Percentiles rank a stretch among this genome's conserved stretches.
Conservation (phyloP, 1,140 invertebrate species). For the Drosophila busckii region DNA sequence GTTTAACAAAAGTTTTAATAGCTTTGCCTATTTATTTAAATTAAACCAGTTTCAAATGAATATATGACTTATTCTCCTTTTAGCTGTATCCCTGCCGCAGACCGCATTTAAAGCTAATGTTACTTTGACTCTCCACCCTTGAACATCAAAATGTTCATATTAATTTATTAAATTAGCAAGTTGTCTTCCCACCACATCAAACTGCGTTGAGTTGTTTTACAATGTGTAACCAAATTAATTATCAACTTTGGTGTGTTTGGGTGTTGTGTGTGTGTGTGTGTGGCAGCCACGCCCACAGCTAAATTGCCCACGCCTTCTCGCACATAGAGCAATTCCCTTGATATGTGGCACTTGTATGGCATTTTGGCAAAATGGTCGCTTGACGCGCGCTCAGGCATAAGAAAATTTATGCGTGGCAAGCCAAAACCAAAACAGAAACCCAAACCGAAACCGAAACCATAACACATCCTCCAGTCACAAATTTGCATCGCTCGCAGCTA, state of each 20-base stretch:
- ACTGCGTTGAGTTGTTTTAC: slow-evolving; percentile 54
- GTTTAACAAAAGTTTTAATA: no score
- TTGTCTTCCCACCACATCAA: slow-evolving; percentile 7
- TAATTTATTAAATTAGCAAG: slow-evolving; percentile 29
- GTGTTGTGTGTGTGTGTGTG: slow-evolving; percentile 6
- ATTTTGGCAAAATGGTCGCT: slow-evolving; percentile 45
- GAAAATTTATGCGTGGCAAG: slow-evolving; percentile 68
- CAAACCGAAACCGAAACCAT: slow-evolving; percentile 40
- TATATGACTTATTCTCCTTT: no score
- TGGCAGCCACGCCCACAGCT: neutral
- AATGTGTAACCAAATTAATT: slow-evolving; percentile 78
- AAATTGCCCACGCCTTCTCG: neutral
- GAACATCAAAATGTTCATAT: slow-evolving; percentile 9
- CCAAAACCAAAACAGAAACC: no score
- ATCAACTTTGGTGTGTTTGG: slow-evolving; percentile 49
- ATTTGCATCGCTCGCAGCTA: slow-evolving; percentile 54
- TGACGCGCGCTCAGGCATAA: slow-evolving; percentile 50
- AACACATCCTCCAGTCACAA: slow-evolving; percentile 51
- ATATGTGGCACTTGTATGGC: no score
- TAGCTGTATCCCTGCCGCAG: no score
- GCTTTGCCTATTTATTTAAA: no score
- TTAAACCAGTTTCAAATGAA: no score
- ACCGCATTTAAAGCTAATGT: no score
- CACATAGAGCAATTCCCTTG: no score
- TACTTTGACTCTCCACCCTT: no score